Percentiles rank a stretch among this genome's conserved stretches.
These are phyloP conservation scores for Xenops minutus DNA, from an alignment of 2,797 vertebrate species.

Conservation along the genomic window DNA sequence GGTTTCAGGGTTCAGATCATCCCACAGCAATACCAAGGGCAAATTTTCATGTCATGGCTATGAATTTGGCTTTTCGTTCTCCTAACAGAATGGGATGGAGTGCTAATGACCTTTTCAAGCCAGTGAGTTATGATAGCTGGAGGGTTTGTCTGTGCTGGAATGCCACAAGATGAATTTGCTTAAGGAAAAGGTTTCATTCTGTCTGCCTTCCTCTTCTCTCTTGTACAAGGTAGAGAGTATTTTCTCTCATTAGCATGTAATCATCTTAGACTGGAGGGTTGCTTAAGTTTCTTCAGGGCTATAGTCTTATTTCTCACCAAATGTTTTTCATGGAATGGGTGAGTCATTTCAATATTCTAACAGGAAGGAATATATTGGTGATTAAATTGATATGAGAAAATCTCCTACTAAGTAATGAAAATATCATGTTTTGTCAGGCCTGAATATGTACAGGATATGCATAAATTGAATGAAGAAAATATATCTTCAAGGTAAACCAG, in stretches of 20 bases:
- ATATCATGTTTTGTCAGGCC: neutral
- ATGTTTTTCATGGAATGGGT: neutral
- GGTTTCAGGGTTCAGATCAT: neutral
- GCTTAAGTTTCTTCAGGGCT: neutral
- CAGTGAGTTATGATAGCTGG: conserved; percentile 21
- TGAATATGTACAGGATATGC: neutral
- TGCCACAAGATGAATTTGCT: conserved; percentile 1
- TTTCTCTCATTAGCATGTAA: neutral
- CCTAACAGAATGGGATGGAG: neutral
- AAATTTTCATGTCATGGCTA: neutral
- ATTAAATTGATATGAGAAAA: conserved; percentile 2
- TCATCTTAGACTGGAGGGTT: neutral
- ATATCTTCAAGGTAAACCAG: neutral
- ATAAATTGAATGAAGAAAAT: neutral
- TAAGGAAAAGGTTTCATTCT: neutral
- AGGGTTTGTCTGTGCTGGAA: conserved; percentile 17
- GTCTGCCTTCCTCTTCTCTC: neutral
- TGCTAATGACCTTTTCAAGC: conserved; percentile 33
- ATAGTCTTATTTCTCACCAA: neutral
- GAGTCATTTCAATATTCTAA: conserved; percentile 2
- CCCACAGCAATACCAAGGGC: neutral
- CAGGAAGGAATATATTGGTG: neutral
- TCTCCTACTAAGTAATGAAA: neutral
- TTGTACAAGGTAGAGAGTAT: neutral
- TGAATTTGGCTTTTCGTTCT: conserved; percentile 10